Evolutionary conservation across 2,888 invertebrate genomes (phyloP).

Genomic region (Acheta domesticus): DNA sequence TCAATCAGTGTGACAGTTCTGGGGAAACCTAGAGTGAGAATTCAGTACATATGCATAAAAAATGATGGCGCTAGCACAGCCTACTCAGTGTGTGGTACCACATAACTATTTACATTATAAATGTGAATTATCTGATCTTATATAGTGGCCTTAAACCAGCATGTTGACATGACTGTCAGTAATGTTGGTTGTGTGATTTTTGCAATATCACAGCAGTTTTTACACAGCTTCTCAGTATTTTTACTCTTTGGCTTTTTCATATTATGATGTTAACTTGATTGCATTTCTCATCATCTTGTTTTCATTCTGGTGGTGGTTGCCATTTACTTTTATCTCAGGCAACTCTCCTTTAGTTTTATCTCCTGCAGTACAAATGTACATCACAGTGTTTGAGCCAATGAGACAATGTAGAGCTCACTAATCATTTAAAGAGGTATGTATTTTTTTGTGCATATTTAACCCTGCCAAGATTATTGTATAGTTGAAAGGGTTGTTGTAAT

Average conservation of each 20-base stretch:
- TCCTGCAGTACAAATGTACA: constrained; percentile 33
- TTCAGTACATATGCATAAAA: not conserved
- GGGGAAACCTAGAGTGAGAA: not conserved
- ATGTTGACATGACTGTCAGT: constrained; percentile 19
- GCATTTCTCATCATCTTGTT: not conserved
- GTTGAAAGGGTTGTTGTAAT: constrained; percentile 27
- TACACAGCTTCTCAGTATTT: constrained; percentile 22
- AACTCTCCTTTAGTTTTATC: constrained; percentile 28
- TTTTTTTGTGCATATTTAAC: constrained; percentile 18
- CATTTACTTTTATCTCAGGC: not conserved
- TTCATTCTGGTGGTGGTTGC: constrained; percentile 26
- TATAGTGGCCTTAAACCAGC: constrained; percentile 36
- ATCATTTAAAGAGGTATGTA: constrained; percentile 2
- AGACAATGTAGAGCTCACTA: not conserved
- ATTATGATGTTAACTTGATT: not conserved
- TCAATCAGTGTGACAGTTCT: not conserved
- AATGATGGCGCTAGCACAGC: constrained; percentile 9
- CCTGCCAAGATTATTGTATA: constrained; percentile 18
- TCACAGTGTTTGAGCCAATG: constrained; percentile 25
- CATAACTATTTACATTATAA: constrained; percentile 25
- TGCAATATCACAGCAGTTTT: constrained; percentile 4
- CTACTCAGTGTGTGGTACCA: constrained; percentile 21
- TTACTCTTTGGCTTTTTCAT: not conserved
- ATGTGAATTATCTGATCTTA: constrained; percentile 34
- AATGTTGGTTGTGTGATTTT: not conserved